Conservation (phyloP, 2,888 invertebrate species). For the Drosophila aldrichi region DNA sequence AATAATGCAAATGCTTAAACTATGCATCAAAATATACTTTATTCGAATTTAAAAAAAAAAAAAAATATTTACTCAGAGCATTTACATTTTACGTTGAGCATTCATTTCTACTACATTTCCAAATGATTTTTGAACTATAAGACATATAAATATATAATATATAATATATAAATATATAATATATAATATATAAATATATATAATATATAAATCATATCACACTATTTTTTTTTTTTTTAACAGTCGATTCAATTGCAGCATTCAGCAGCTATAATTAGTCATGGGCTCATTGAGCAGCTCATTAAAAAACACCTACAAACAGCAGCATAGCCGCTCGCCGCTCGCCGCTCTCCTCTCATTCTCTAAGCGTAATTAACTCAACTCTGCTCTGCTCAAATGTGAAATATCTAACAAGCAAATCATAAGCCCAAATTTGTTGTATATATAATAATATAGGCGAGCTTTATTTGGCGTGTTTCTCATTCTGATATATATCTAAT, state of each 20-base stretch:
- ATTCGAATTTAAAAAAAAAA: no score
- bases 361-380: constrained; percentile 41
- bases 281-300: constrained; percentile 5
- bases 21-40: no score
- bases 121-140: background rate
- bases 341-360: background rate
- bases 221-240: background rate
- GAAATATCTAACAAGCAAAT: constrained; percentile 48
- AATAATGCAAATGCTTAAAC: no score
- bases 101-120: background rate
- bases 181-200: no score
- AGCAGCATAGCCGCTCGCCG: background rate
- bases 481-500: constrained; percentile 64
- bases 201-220: background rate
- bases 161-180: no score
- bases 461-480: constrained; percentile 24
- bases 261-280: constrained; percentile 11
- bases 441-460: constrained; percentile 17
- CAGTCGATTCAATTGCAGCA: background rate
- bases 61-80: background rate
- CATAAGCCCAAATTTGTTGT: constrained; percentile 50
- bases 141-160: no score
- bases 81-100: background rate
- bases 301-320: constrained; percentile 1
- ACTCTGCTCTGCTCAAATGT: constrained; percentile 12